Conservation (phyloP, 2,797 vertebrate genomes). For the Coregonus suidteri region DNA sequence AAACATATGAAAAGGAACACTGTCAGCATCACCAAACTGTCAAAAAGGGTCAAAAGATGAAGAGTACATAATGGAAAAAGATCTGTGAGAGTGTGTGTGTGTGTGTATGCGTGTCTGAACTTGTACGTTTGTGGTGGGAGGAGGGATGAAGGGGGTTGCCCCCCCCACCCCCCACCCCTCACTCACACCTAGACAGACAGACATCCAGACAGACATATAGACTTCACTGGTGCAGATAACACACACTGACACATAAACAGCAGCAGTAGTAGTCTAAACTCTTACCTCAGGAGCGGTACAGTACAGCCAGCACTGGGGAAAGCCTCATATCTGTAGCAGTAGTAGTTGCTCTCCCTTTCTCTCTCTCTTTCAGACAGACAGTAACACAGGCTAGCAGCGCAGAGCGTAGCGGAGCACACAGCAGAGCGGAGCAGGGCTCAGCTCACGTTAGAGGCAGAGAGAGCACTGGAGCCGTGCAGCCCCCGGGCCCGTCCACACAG, state of each 20-base stretch:
- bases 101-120: not conserved
- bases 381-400: conserved; percentile 28
- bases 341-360: conserved; percentile 34
- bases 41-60: not conserved
- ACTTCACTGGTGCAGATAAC: conserved; percentile 10
- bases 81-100: conserved; percentile 12
- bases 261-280: conserved; percentile 35
- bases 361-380: conserved; percentile 24
- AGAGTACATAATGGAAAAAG: conserved; percentile 8
- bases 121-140: too few species aligned
- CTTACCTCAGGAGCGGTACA: conserved; percentile 81
- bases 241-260: conserved; percentile 49
- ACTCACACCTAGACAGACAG: too few species aligned
- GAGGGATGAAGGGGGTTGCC: too few species aligned
- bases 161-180: too few species aligned
- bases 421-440: conserved; percentile 33
- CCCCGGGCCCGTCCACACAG: conserved; percentile 79
- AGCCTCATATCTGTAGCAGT: conserved; percentile 76
- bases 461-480: conserved; percentile 75
- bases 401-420: conserved; percentile 49
- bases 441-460: conserved; percentile 46
- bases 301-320: conserved; percentile 59
- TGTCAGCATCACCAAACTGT: conserved; percentile 2
- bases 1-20: not conserved
- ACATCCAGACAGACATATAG: conserved; percentile 9